A percentile compares a stretch with the other conserved stretches of the same genome.
Evolutionary conservation across 2,888 invertebrate species (phyloP).

Genomic region (Eurytoma adleriae): DNA sequence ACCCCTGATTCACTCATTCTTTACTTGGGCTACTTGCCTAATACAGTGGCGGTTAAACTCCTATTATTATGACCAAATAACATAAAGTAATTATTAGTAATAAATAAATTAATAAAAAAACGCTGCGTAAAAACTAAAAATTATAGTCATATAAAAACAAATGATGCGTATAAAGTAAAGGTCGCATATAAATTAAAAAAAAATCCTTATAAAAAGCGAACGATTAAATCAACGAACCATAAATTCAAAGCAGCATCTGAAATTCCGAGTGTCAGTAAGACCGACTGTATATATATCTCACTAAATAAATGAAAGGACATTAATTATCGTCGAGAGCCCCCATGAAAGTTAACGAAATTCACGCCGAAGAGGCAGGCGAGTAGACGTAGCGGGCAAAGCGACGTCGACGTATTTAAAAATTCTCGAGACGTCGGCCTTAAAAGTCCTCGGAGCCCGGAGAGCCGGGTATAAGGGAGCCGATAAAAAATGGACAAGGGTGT

Average conservation of each 20-base stretch:
- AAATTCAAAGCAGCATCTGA: not conserved
- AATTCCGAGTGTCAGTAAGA: not conserved
- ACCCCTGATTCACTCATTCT: too few species aligned
- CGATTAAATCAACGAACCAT: not conserved
- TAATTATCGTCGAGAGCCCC: not conserved
- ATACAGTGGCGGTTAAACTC: too few species aligned
- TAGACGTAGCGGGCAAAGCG: not conserved
- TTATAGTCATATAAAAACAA: too few species aligned
- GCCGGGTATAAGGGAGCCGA: not conserved
- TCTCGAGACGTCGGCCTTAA: slow-evolving; percentile 38
- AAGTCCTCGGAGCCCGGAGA: slow-evolving; percentile 1
- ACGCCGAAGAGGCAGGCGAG: not conserved
- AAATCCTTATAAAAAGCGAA: not conserved
- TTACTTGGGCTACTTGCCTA: too few species aligned
- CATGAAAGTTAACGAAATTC: slow-evolving; percentile 3
- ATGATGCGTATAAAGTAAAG: not conserved
- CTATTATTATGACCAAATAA: too few species aligned
- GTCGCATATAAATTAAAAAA: not conserved
- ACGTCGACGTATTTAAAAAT: slow-evolving; percentile 34
- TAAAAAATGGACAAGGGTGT: slow-evolving; percentile 21
- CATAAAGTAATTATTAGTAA: too few species aligned
- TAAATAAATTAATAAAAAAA: too few species aligned
- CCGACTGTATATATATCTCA: not conserved
- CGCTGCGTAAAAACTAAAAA: too few species aligned
- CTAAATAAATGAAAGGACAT: not conserved